These are phyloP conservation scores for Peromyscus polionotus DNA, from an alignment of 2,113 vertebrate species.

Conservation along the genomic window DNA sequence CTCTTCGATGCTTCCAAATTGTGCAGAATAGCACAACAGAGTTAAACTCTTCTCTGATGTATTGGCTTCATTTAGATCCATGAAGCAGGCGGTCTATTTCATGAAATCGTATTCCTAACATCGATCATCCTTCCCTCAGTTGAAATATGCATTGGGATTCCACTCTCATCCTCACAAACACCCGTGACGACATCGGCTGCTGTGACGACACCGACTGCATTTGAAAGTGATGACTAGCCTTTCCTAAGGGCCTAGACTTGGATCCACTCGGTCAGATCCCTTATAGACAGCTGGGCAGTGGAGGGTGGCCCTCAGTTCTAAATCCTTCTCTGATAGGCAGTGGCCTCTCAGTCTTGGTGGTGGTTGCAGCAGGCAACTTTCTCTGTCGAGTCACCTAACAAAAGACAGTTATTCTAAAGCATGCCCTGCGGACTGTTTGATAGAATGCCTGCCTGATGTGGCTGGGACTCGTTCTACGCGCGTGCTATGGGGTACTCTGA, in stretches of 20 bases:
- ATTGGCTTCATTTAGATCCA: not conserved
- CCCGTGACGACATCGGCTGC: not conserved
- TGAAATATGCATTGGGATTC: not conserved
- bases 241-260: not conserved
- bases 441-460: not conserved
- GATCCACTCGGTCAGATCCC: not conserved
- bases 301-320: not conserved
- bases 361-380: constrained; percentile 32
- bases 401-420: constrained; percentile 42
- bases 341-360: not conserved
- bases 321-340: not conserved
- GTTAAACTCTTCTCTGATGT: not conserved
- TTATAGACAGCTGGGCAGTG: not conserved
- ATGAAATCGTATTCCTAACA: constrained; percentile 19
- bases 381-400: constrained; percentile 12
- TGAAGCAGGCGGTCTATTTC: not conserved
- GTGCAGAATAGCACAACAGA: not conserved
- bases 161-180: not conserved
- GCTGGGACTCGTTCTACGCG: not conserved
- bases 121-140: not conserved
- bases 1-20: constrained; percentile 20
- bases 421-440: not conserved
- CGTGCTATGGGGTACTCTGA: not conserved
- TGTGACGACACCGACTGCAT: not conserved
- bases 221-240: not conserved